Evolutionary conservation across 2,888 invertebrate species (phyloP), one percentile per base, ranked within the genome.

Genomic region (Eledone cirrhosa): DNA sequence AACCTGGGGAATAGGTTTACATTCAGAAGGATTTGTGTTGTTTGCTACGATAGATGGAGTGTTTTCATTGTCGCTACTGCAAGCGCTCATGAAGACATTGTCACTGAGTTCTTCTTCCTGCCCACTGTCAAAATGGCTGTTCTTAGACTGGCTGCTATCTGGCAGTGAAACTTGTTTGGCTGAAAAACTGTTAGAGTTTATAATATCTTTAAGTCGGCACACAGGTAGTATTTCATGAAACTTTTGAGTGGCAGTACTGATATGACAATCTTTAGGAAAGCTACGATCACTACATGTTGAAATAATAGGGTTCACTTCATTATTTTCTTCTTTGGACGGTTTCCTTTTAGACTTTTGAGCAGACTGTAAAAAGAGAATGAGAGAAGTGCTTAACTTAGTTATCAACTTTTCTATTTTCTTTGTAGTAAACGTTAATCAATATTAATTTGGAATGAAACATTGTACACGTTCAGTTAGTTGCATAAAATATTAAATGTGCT

Each of bases 301-400:
- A 3, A 2, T 33, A 31, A 72, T 31, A 31, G 22, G n/a, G n/a
- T 3, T 14, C n/a, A n/a, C 22, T 22, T 72, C 24, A 41, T 72
- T 31, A 0, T 72, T 72, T 7, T 31, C 33, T 8, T 72, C 11
- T 13, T 11, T 16, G 41, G 72, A 41, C 4, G 3, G 19, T 8
- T 72, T 72, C n/a, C 19, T 72, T 72, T 72, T 72, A 41, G 72
- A 72, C 41, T 72, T 72, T n/a, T 72, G 72, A 14, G 72, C 72
- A 22, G 72, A 72, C 72, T 72, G 72, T n/a, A 72, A 72, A n/a
- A 2, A 33, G 16, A 41, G 41, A 41, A 5, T 8, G 11, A 41
- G 41, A 0, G 11, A 41, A 41, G 11, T 2, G 41, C 11, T 11
- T 8, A 11, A 41, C 41, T 8, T 8, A 41, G 8, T 41, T 5